Conservation (phyloP, 2,797 vertebrate genomes). For the Onychomys torridus region DNA sequence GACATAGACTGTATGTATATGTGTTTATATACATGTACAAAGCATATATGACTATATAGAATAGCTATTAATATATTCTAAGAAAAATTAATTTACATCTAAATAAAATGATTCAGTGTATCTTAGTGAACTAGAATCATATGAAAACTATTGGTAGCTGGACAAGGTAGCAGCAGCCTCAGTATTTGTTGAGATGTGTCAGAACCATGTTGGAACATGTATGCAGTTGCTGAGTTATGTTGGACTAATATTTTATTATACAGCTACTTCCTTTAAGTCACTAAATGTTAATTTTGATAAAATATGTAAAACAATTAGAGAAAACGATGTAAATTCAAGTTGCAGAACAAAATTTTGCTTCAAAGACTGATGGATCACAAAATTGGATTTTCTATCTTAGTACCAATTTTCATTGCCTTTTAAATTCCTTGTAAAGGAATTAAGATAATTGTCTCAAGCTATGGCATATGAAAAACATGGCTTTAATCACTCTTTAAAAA, state of each 20-base stretch:
- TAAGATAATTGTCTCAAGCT: neutral
- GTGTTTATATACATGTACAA: neutral
- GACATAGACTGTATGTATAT: neutral
- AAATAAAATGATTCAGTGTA: conserved; percentile 28
- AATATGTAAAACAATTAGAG: conserved; percentile 49
- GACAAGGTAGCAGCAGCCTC: conserved; percentile 47
- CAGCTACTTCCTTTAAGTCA: conserved; percentile 50
- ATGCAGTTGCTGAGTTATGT: neutral
- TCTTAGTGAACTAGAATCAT: conserved; percentile 55
- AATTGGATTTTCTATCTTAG: conserved; percentile 36
- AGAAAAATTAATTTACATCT: conserved; percentile 63
- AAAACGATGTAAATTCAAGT: conserved; percentile 50
- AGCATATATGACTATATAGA: neutral
- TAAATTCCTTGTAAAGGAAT: conserved; percentile 61
- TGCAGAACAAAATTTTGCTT: conserved; percentile 63
- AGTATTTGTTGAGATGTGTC: conserved; percentile 43
- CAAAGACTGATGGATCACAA: conserved; percentile 34
- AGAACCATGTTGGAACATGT: conserved; percentile 33
- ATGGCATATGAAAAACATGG: neutral
- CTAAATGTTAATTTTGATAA: conserved; percentile 66
- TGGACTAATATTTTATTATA: conserved; percentile 50
- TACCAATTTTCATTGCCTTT: conserved; percentile 61
- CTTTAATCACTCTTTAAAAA: neutral
- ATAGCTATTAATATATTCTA: conserved; percentile 47
- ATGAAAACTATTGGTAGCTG: neutral